Evolutionary conservation across 2,888 invertebrate genomes (phyloP).

Genomic region (Stegana nigrithorax): DNA sequence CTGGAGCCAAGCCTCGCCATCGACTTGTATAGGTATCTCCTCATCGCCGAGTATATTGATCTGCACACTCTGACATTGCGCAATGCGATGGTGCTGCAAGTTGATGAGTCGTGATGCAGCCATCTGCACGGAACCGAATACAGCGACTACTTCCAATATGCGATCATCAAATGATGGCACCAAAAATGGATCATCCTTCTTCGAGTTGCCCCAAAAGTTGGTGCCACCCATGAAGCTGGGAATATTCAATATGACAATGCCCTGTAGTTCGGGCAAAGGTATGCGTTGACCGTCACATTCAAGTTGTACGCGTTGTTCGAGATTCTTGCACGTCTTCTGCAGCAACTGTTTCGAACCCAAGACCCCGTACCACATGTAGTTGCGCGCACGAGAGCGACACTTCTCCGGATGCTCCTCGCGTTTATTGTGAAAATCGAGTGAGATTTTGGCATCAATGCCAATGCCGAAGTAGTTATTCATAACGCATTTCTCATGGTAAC

Average conservation of each 20-base stretch:
- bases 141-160: constrained; percentile 96
- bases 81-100: constrained; percentile 95
- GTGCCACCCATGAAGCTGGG: constrained; percentile 98
- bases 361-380: constrained; percentile 95
- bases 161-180: constrained; percentile 96
- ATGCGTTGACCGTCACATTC: constrained; percentile 97
- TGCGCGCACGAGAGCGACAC: constrained; percentile 91
- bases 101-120: constrained; percentile 95
- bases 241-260: constrained; percentile 96
- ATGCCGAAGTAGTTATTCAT: constrained; percentile 99
- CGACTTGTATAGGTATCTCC: constrained; percentile 95
- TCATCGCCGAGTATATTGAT: constrained; percentile 94
- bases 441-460: constrained; percentile 97
- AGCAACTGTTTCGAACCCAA: constrained; percentile 81
- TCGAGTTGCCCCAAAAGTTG: constrained; percentile 97
- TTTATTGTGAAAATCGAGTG: constrained; percentile 96
- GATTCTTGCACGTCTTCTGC: constrained; percentile 93
- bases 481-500: constrained; percentile 92
- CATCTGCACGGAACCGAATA: constrained; percentile 98
- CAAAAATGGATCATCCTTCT: constrained; percentile 90
- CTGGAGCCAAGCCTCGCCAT: constrained; percentile 98
- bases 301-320: constrained; percentile 93
- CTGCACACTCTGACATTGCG: constrained; percentile 95
- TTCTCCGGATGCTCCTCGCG: constrained; percentile 97
- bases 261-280: constrained; percentile 94